Base-by-base conservation (phyloP, 2,888 invertebrate genomes). In the Cephus pygmeus region DNA sequence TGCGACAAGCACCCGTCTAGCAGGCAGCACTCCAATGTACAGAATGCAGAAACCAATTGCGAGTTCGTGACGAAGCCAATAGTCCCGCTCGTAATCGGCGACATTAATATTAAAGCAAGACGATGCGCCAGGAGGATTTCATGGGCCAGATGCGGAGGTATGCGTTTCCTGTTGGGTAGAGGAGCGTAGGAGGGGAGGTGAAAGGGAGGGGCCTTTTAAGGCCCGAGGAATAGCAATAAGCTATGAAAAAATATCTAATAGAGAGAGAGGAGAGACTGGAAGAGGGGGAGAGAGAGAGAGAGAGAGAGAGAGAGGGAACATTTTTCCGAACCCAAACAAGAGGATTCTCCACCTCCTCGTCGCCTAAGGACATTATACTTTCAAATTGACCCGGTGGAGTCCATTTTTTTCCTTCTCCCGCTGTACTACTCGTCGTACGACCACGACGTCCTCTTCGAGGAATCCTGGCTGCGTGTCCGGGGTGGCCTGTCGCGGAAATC, bases 151-250 rank as follows among this genome's bases (percentile, higher is more conserved):
- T n/a, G 34, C 34, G 34, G 73, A 73, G 34, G 71, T 71, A 71
- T 71, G 33, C 73, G 33, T 56, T 56, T 56, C 40, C 40, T 23
- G 40, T 56, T 56, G 6, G 71, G 71, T 30, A 9, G 30, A 34
- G 6, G 33, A 71, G 33, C 71, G 71, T 9, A 9, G 34, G 9
- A 0, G 6, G 15, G 71, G 11, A 71, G 23, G 23, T 23, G 71
- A 23, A 71, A 35, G 35, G 71, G 71, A 34, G 31, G 12, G 30
- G 15, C 77, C 79, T 82, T 79, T 12, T 23, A 79, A 80, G 79
- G 69, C 76, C 80, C 79, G 78, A 79, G 75, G 83, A 85, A 85
- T 85, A 83, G 81, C 84, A 83, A 85, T 82, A 84, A 82, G 77
- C 80, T 81, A 76, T 76, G 83, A 78, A 85, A 84, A 56, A 56